phyloP scores from a whole-genome alignment of 2,888 invertebrate species.

The Tipula helvola region DNA sequence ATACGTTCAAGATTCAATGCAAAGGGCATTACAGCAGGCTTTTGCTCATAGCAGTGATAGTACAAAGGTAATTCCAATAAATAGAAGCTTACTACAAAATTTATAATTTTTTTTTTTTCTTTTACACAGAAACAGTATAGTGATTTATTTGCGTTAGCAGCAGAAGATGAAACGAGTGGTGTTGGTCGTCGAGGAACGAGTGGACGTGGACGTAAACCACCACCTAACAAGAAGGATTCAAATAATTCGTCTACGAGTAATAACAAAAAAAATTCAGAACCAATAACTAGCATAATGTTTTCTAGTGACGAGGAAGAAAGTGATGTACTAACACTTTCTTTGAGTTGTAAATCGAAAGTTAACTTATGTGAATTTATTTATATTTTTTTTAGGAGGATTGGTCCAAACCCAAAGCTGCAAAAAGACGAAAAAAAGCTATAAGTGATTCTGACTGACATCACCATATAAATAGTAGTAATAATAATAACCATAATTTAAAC shows the following conservation, averaged over 20 bases:
- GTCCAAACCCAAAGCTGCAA: conserved; percentile 79
- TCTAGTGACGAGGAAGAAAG: conserved; percentile 73
- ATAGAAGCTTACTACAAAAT: background rate
- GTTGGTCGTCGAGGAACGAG: conserved; percentile 48
- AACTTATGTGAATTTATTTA: background rate
- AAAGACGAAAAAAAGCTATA: conserved; percentile 81
- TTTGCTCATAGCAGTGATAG: conserved; percentile 79
- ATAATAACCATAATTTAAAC: background rate
- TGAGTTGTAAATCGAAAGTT: background rate
- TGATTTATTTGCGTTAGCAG: conserved; percentile 79
- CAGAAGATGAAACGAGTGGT: conserved; percentile 66
- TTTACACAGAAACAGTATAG: conserved; percentile 66
- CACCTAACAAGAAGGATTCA: conserved; percentile 39
- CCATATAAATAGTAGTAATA: background rate
- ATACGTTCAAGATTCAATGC: conserved; percentile 82
- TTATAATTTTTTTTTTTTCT: background rate
- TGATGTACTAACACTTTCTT: conserved; percentile 43
- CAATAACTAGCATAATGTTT: conserved; percentile 41
- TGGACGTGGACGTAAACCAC: conserved; percentile 47
- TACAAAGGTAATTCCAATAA: conserved; percentile 46
- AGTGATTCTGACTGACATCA: conserved; percentile 84
- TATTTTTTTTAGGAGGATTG: conserved; percentile 71
- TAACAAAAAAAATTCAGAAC: conserved; percentile 36
- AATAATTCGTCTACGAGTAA: conserved; percentile 33
- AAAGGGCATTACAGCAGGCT: conserved; percentile 78